phyloP scores from a whole-genome alignment of 2,797 vertebrate genomes.

The Arremon brunneinucha region DNA sequence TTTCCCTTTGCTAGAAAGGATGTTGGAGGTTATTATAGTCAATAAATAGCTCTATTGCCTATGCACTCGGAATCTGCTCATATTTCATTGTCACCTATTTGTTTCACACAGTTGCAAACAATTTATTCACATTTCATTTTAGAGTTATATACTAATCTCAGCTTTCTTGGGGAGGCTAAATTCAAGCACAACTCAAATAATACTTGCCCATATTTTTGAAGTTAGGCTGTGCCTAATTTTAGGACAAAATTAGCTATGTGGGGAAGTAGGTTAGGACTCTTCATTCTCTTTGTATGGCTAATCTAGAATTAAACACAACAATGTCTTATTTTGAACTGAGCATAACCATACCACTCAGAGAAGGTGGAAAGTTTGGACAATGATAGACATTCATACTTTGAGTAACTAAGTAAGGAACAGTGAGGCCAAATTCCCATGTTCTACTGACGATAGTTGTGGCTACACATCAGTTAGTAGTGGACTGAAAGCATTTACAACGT shows the following conservation, averaged over 20 bases:
- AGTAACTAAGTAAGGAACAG: neutral
- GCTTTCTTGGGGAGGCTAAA: neutral
- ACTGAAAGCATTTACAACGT: neutral
- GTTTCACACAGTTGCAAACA: neutral
- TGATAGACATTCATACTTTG: neutral
- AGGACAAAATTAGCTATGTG: neutral
- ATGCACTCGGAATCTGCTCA: neutral
- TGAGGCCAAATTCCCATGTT: neutral
- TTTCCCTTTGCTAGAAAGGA: neutral
- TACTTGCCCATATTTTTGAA: neutral
- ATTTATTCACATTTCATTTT: neutral
- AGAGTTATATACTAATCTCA: neutral
- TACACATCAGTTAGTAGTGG: neutral
- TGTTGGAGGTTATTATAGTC: neutral
- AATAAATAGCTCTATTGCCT: neutral
- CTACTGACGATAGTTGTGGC: neutral
- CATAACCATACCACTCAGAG: rapidly evolving
- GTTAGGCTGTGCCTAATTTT: neutral
- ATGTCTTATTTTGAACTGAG: neutral
- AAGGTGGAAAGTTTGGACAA: neutral
- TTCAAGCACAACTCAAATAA: neutral
- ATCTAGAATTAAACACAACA: neutral
- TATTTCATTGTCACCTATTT: neutral
- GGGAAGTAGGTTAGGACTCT: neutral
- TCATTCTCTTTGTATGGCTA: neutral